Percentiles rank a stretch among this genome's conserved stretches.
These are phyloP conservation scores for Chaitophorus viminalis DNA, from an alignment of 2,888 invertebrate species.

Conservation along the genomic window DNA sequence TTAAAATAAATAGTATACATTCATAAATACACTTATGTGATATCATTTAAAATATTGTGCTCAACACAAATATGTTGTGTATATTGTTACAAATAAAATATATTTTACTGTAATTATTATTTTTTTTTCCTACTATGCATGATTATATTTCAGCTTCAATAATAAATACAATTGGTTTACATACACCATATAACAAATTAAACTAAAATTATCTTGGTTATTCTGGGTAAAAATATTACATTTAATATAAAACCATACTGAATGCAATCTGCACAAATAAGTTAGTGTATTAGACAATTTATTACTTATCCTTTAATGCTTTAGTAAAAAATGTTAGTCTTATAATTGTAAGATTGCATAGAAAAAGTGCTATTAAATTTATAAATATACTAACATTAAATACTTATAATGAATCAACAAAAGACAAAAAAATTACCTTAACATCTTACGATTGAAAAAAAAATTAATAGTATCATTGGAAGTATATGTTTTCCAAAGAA, in stretches of 20 bases:
- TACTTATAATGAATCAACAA: background rate
- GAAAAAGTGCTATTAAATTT: too few relatives aligned
- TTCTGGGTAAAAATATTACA: background rate
- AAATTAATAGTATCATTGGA: background rate
- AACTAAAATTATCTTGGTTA: background rate
- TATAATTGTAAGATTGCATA: too few relatives aligned
- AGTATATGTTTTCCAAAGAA: background rate
- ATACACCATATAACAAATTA: background rate
- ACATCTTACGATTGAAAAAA: background rate
- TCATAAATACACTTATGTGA: background rate
- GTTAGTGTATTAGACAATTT: too few relatives aligned
- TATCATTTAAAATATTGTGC: background rate
- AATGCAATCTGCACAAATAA: background rate
- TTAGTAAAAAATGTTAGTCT: too few relatives aligned
- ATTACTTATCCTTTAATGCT: too few relatives aligned
- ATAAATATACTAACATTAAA: too few relatives aligned
- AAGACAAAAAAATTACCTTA: background rate
- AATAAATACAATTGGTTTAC: background rate
- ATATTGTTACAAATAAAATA: background rate
- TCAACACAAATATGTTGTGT: background rate
- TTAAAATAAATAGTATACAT: background rate
- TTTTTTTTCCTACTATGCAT: background rate
- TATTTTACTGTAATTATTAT: background rate
- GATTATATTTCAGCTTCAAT: background rate
- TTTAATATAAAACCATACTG: background rate